Conservation (phyloP, 2,888 invertebrate genomes). For the Eustalomyia histrio region DNA sequence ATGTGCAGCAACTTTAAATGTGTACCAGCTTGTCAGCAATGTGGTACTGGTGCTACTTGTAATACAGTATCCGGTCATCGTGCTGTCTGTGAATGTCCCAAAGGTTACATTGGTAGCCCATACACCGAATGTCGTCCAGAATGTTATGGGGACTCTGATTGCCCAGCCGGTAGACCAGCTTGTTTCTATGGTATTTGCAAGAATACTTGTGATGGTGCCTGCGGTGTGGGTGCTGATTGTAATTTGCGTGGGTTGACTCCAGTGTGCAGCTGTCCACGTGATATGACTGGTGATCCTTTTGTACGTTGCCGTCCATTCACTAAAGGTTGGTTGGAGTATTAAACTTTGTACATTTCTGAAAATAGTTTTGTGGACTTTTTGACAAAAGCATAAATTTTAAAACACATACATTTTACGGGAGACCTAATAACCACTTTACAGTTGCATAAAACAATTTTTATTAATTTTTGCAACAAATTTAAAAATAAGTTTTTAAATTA, state of each 20-base stretch:
- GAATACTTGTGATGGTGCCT: slow-evolving; percentile 90
- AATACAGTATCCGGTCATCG: slow-evolving; percentile 87
- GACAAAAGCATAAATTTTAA: background rate
- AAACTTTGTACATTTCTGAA: no score
- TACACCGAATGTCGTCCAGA: slow-evolving; percentile 88
- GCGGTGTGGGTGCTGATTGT: slow-evolving; percentile 90
- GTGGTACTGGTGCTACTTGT: slow-evolving; percentile 89
- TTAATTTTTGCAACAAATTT: no score
- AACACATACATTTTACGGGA: no score
- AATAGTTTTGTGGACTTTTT: background rate
- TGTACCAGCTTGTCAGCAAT: slow-evolving; percentile 87
- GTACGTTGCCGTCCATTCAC: slow-evolving; percentile 89
- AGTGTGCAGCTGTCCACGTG: slow-evolving; percentile 91
- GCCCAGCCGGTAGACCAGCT: slow-evolving; percentile 87
- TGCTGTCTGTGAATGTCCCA: slow-evolving; percentile 89
- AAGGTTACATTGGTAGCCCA: slow-evolving; percentile 90
- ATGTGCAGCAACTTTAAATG: slow-evolving; percentile 88
- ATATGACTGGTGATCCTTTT: slow-evolving; percentile 94
- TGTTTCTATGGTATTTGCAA: slow-evolving; percentile 90
- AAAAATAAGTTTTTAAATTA: no score
- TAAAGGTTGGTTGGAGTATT: slow-evolving; percentile 81
- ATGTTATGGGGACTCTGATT: slow-evolving; percentile 89
- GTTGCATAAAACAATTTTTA: no score
- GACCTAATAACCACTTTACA: no score
- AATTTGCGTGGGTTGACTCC: slow-evolving; percentile 87